Base-by-base conservation (phyloP, 2,797 vertebrate genomes). In the Hephaestus fuliginosus region DNA sequence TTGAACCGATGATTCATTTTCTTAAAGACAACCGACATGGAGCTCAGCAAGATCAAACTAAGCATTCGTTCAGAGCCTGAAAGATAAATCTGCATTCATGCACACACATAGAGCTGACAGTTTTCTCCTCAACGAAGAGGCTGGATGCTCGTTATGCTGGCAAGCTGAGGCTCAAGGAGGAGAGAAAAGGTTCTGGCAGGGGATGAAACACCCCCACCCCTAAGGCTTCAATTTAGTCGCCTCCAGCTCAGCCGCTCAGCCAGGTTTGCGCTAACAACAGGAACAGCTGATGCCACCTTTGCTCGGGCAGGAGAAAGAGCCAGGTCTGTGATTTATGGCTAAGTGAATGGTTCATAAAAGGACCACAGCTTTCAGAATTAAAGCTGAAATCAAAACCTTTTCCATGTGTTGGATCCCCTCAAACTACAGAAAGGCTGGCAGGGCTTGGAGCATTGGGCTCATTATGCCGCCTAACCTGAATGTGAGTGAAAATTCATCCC, bases 231-330 rank as follows among this genome's bases (percentile, higher is more conserved):
- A 80, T 83, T 90, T 72, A 78, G 83, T 61, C 68, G n/a, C 81
- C 74, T 87, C 86, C 81, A 84, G 83, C 86, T 76, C 63, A 53
- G 81, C 74, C 39, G 46, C 76, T 85, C 85, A 64, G 81, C 57
- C 70, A 78, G 66, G 68, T 84, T 86, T 74, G 64, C n/a, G 62
- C 61, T 76, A 80, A 88, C 81, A 87, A 82, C 74, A 66, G 65
- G 46, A 90, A 68, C 84, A 87, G 81, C 89, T 90, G 84, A 86
- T 86, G 62, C 86, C 84, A 77, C 78, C 78, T 82, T 79, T 78
- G 66, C 70, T 85, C 76, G 72, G 57, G 41, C 67, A 53, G 60
- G 39, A 60, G 61, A 49, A 62, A 48, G 63, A 86, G 39, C 70
- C 64, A 60, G 44, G 28, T 36, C 48, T 14, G 49, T 70, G 52